Conservation (phyloP, 2,797 vertebrate genomes). For the Xenopus petersii region DNA sequence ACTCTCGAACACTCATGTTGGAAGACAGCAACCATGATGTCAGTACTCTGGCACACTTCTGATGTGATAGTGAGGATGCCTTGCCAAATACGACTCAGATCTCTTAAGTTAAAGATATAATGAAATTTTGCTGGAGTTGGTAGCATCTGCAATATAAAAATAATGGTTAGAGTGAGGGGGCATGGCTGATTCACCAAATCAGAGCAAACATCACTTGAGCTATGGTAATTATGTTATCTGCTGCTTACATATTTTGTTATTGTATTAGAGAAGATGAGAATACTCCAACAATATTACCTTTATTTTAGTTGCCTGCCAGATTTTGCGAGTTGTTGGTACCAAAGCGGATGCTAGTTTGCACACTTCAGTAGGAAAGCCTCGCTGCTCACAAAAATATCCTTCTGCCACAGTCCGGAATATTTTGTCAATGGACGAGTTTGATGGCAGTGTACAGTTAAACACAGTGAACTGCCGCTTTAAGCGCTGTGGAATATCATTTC, state of each 20-base stretch:
- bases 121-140: conserved; percentile 83
- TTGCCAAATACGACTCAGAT: conserved; percentile 82
- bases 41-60: conserved; percentile 67
- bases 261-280: too few species aligned
- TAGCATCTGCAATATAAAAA: conserved; percentile 72
- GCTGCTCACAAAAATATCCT: conserved; percentile 77
- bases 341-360: conserved; percentile 67
- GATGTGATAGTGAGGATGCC: conserved; percentile 71
- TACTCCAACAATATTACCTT: conserved; percentile 65
- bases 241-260: too few species aligned
- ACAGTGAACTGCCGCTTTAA: conserved; percentile 80
- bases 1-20: conserved; percentile 76
- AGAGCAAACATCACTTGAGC: too few species aligned
- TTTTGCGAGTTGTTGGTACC: conserved; percentile 70
- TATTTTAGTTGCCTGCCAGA: conserved; percentile 78
- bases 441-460: conserved; percentile 82
- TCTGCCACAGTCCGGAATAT: conserved; percentile 75
- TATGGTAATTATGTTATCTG: too few species aligned
- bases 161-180: too few species aligned
- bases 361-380: conserved; percentile 65
- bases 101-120: conserved; percentile 82
- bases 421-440: conserved; percentile 78
- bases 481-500: conserved; percentile 81
- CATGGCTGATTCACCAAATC: too few species aligned
- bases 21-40: conserved; percentile 71